Conservation (phyloP, 2,888 invertebrate species). For the Ochropleura plecta region DNA sequence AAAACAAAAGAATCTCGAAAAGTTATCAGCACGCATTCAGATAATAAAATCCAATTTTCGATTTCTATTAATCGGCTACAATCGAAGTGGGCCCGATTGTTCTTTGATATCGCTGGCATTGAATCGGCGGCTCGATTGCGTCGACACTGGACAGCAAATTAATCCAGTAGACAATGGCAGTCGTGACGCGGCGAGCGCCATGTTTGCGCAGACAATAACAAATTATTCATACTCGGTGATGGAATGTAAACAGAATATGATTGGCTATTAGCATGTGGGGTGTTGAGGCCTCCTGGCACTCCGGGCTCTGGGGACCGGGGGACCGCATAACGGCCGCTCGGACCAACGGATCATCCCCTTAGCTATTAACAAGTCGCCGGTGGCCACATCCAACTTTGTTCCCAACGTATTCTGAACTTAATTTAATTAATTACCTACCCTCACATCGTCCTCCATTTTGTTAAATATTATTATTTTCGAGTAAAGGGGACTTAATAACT, state of each 20-base stretch:
- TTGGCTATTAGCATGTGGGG: conserved; percentile 89
- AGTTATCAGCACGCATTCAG: conserved; percentile 69
- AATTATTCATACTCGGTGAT: conserved; percentile 90
- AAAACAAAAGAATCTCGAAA: conserved; percentile 67
- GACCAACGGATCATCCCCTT: conserved; percentile 84
- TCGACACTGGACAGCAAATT: conserved; percentile 82
- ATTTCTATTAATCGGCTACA: conserved; percentile 83
- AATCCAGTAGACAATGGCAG: conserved; percentile 87
- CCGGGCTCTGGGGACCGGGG: conserved; percentile 76
- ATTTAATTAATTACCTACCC: conserved; percentile 89
- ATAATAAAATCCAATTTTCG: conserved; percentile 84
- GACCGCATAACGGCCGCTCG: conserved; percentile 64
- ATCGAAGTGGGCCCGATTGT: conserved; percentile 77
- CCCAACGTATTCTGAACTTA: conserved; percentile 88
- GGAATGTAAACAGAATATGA: conserved; percentile 91
- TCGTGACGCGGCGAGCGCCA: conserved; percentile 81
- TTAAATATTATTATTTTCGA: conserved; percentile 87
- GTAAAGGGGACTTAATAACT: conserved; percentile 76
- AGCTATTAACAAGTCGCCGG: conserved; percentile 86
- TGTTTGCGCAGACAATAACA: conserved; percentile 89
- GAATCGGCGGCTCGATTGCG: conserved; percentile 78
- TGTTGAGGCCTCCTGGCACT: conserved; percentile 72
- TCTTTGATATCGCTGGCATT: conserved; percentile 82
- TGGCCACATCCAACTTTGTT: conserved; percentile 86
- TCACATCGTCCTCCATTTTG: conserved; percentile 82